Conservation (phyloP, 2,113 vertebrate genomes). For the human region GRCh38 chr22:47318501-47319000, state of each 20-base stretch:
- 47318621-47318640: accelerated
- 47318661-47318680: accelerated
- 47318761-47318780: too few species aligned
- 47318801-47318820: accelerated
- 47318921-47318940: background rate
- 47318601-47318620: too few species aligned
- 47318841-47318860: background rate
- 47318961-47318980: background rate
- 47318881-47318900: background rate
- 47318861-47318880: background rate
- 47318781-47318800: accelerated
- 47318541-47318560: background rate
- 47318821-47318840: accelerated
- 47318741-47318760: accelerated
- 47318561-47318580: background rate
- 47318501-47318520: background rate
- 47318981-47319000: background rate
- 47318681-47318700: background rate
- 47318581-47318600: too few species aligned
- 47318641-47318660: background rate
- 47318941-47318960: background rate
- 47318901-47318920: too few species aligned
- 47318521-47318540: background rate
- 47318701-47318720: background rate
- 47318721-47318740: too few species aligned